Conservation (phyloP, 2,888 invertebrate genomes). For the Pimpla rufipes region DNA sequence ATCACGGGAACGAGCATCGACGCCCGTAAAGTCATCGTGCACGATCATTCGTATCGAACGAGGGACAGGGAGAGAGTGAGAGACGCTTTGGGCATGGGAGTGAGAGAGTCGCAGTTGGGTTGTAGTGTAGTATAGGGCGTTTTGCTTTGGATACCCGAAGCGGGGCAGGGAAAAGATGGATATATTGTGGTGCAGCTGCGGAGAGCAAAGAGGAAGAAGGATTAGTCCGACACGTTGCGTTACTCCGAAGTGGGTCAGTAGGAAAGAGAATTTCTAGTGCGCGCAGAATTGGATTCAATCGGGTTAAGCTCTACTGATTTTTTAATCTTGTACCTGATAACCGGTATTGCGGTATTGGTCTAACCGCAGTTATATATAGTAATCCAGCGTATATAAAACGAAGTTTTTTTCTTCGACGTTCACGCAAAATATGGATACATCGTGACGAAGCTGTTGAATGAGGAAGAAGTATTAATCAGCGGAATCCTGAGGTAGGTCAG, state of each 20-base stretch:
- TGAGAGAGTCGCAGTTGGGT: neutral
- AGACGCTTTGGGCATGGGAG: conserved; percentile 44
- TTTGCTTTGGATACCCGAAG: conserved; percentile 1
- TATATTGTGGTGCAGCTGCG: conserved; percentile 7
- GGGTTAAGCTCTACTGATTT: too few species aligned
- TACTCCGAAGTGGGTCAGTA: conserved; percentile 8
- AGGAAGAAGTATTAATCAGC: too few species aligned
- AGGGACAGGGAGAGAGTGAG: conserved; percentile 40
- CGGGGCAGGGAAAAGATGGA: conserved; percentile 24
- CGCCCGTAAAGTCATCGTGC: conserved; percentile 83
- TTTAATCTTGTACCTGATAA: too few species aligned
- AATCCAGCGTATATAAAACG: too few species aligned
- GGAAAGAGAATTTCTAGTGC: too few species aligned
- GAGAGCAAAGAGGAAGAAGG: conserved; percentile 13
- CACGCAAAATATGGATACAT: too few species aligned
- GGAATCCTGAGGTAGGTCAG: conserved; percentile 13
- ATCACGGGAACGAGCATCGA: conserved; percentile 83
- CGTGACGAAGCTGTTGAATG: too few species aligned
- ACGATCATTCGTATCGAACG: conserved; percentile 79
- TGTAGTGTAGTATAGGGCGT: neutral
- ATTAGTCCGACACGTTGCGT: conserved; percentile 25
- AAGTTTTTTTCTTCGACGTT: too few species aligned
- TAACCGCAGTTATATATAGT: too few species aligned
- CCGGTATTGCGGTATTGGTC: too few species aligned
- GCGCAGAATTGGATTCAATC: too few species aligned